Conservation (phyloP, 2,113 vertebrate species). For the Perca fluviatilis region DNA sequence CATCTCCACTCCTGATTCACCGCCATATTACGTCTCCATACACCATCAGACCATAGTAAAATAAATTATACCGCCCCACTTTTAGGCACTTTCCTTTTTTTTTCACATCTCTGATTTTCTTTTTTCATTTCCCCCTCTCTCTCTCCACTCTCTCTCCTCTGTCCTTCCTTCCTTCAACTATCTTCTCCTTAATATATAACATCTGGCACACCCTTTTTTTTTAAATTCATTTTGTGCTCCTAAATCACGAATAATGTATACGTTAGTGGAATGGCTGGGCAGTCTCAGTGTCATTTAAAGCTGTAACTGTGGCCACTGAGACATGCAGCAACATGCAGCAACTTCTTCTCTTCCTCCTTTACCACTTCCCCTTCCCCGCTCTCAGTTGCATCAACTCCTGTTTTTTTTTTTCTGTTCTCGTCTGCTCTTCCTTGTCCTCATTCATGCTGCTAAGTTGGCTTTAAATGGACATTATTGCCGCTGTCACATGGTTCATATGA, state of each 20-base stretch:
- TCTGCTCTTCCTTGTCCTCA: slow-evolving; percentile 37
- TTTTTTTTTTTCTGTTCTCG: background rate
- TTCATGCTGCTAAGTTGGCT: slow-evolving; percentile 38
- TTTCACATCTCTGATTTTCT: background rate
- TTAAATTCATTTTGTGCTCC: background rate
- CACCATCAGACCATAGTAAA: background rate
- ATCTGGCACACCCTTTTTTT: background rate
- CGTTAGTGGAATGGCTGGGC: background rate
- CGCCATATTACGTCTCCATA: background rate
- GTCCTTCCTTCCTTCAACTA: background rate
- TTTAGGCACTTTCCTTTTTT: background rate
- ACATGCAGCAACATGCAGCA: slow-evolving; percentile 40
- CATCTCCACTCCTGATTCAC: slow-evolving; percentile 11
- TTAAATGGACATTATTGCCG: slow-evolving; percentile 49
- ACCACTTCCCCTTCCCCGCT: slow-evolving; percentile 68
- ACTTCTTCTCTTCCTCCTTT: slow-evolving; percentile 52
- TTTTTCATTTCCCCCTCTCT: background rate
- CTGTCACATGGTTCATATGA: background rate
- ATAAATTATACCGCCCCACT: background rate
- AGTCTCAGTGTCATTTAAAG: slow-evolving; percentile 39
- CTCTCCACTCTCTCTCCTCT: background rate
- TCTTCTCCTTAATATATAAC: background rate
- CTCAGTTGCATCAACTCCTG: slow-evolving; percentile 36
- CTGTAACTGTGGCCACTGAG: slow-evolving; percentile 7
- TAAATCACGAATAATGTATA: background rate